phyloP scores from a whole-genome alignment of 2,888 invertebrate species.

The Drosophila heteroneura region DNA sequence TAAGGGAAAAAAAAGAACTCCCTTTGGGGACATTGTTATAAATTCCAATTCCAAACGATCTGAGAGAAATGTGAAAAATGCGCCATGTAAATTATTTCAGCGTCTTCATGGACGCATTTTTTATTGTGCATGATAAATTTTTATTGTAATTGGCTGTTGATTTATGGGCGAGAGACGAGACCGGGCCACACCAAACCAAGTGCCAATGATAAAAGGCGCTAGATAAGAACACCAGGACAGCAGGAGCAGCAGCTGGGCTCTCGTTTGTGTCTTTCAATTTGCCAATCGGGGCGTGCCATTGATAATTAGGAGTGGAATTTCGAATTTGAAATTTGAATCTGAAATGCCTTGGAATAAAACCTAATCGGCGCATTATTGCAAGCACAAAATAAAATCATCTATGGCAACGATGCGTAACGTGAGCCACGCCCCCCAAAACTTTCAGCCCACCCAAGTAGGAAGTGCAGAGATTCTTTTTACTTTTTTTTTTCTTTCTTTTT shows the following conservation, averaged over 20 bases:
- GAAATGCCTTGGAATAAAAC: constrained; percentile 57
- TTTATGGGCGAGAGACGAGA: constrained; percentile 59
- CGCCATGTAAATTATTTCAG: constrained; percentile 76
- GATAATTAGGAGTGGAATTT: constrained; percentile 49
- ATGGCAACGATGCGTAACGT: constrained; percentile 72
- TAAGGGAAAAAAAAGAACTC: constrained; percentile 17
- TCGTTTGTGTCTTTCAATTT: constrained; percentile 59
- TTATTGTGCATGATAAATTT: constrained; percentile 81
- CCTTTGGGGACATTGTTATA: constrained; percentile 80
- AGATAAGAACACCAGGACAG: constrained; percentile 51
- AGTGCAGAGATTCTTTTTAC: constrained; percentile 45
- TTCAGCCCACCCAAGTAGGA: constrained; percentile 73
- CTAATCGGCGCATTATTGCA: constrained; percentile 64
- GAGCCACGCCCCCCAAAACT: constrained; percentile 33
- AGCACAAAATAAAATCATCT: constrained; percentile 50
- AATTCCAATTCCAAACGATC: constrained; percentile 66
- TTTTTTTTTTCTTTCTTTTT: not conserved
- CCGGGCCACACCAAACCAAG: not conserved
- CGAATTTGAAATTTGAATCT: constrained; percentile 19
- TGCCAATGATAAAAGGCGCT: constrained; percentile 48
- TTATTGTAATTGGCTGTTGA: constrained; percentile 81
- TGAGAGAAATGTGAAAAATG: constrained; percentile 77
- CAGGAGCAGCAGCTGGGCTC: not conserved
- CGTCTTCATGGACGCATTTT: constrained; percentile 60
- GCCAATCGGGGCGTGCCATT: constrained; percentile 47